A percentile compares a stretch with the other conserved stretches of the same genome.
phyloP scores from a whole-genome alignment of 2,797 vertebrate species.

The Lateolabrax maculatus region DNA sequence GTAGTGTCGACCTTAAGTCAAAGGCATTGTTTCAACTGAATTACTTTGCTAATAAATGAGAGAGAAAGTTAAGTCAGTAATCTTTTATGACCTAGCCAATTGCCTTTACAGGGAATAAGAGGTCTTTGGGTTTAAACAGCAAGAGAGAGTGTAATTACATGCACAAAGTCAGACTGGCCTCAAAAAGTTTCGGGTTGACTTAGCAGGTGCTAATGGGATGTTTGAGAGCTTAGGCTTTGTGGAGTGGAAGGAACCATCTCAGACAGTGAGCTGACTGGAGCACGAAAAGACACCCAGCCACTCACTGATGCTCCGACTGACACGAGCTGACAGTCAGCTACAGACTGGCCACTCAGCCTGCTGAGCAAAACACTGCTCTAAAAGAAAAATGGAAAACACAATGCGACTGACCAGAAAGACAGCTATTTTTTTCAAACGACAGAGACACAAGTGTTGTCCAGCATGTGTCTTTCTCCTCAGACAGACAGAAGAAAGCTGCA shows the following conservation, averaged over 20 bases:
- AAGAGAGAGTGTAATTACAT: conserved; percentile 73
- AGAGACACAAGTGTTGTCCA: conserved; percentile 25
- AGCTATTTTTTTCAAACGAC: not conserved
- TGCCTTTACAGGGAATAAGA: conserved; percentile 57
- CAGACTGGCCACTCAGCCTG: conserved; percentile 45
- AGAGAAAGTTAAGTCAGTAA: conserved; percentile 59
- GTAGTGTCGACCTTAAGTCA: conserved; percentile 1
- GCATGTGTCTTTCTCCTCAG: conserved; percentile 25
- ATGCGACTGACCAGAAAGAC: conserved; percentile 37
- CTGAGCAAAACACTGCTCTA: conserved; percentile 53
- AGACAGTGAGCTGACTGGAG: conserved; percentile 68
- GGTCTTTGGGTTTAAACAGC: conserved; percentile 67
- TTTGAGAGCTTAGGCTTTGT: conserved; percentile 70
- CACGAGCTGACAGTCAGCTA: conserved; percentile 63
- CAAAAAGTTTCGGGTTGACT: conserved; percentile 78
- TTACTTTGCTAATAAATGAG: conserved; percentile 54
- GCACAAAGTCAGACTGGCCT: conserved; percentile 73
- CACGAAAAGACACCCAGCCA: conserved; percentile 66
- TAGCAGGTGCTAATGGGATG: conserved; percentile 79
- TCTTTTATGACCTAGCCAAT: conserved; percentile 65
- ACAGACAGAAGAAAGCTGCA: conserved; percentile 34
- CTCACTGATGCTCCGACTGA: conserved; percentile 66
- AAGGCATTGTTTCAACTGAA: conserved; percentile 55
- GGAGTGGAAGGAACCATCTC: conserved; percentile 66
- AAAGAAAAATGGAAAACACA: conserved; percentile 49